A percentile compares a stretch with the other conserved stretches of the same genome.
These are phyloP conservation scores for Leucosticte australis DNA, from an alignment of 2,113 vertebrate species.

Conservation along the genomic window DNA sequence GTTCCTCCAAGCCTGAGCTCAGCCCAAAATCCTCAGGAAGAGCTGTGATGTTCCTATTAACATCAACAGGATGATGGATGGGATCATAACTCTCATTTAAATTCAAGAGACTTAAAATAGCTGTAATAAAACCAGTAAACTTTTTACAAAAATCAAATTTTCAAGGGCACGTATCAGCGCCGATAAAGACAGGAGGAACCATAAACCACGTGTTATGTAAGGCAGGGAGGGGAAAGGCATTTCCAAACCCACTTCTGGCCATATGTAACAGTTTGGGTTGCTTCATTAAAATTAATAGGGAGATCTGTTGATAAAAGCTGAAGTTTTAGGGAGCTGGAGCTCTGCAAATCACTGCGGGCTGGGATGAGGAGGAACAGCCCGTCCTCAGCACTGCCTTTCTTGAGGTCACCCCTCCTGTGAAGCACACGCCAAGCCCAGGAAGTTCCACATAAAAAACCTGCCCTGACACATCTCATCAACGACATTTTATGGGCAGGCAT, in stretches of 20 bases:
- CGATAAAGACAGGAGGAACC: neutral
- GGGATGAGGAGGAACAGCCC: fast-evolving
- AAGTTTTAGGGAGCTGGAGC: neutral
- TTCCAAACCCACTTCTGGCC: neutral
- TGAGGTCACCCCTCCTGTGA: neutral
- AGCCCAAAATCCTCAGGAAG: neutral
- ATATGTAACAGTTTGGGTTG: neutral
- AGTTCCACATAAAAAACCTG: neutral
- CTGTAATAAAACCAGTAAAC: constrained; percentile 34
- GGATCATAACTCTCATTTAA: constrained; percentile 15
- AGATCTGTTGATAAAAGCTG: neutral
- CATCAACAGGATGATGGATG: neutral
- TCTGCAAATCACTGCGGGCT: neutral
- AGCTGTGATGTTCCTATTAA: neutral
- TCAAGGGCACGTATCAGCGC: neutral
- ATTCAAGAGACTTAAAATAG: constrained; percentile 30
- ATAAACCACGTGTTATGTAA: neutral
- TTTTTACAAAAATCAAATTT: constrained; percentile 2
- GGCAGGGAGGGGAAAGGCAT: neutral
- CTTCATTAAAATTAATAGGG: neutral
- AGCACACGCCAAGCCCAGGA: neutral
- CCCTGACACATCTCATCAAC: neutral
- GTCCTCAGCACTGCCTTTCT: neutral
- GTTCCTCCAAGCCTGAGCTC: neutral
- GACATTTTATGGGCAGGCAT: neutral